These are phyloP conservation scores for Falcunculus frontatus DNA, from an alignment of 2,113 vertebrate species.

Conservation along the genomic window DNA sequence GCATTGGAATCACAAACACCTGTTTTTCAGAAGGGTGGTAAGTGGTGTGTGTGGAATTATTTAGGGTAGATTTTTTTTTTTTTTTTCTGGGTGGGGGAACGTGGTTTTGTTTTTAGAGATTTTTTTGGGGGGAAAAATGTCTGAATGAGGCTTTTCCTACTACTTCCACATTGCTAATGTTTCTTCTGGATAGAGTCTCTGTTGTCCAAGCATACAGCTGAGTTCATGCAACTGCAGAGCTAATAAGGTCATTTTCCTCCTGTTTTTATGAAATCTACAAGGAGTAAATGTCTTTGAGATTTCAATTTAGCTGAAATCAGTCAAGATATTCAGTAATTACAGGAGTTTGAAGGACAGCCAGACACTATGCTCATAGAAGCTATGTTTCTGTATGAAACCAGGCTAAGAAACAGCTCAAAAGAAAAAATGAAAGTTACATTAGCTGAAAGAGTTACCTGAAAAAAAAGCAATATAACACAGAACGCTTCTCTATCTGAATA, in stretches of 20 bases:
- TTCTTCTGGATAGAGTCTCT: background rate
- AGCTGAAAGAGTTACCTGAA: background rate
- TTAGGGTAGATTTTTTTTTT: background rate
- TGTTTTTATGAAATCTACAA: background rate
- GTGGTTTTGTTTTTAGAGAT: background rate
- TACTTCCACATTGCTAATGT: background rate
- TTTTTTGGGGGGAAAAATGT: accelerated
- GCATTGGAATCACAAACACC: background rate
- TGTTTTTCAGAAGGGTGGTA: background rate
- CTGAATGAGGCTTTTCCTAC: background rate
- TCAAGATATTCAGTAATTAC: background rate
- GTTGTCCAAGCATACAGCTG: background rate
- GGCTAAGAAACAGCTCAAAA: background rate
- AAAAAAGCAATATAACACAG: background rate
- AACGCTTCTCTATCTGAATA: background rate
- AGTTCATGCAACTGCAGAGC: background rate
- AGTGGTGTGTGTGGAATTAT: background rate
- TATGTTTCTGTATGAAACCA: background rate
- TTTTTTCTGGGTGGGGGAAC: too few species aligned
- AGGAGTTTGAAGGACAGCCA: background rate
- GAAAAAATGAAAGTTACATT: background rate
- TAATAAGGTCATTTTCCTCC: background rate
- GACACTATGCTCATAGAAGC: background rate
- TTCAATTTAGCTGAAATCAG: background rate
- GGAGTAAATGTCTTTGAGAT: background rate